Evolutionary conservation across 64 coral and sea anemone genomes (phyloP).

Genomic region (Montipora capricornis): DNA sequence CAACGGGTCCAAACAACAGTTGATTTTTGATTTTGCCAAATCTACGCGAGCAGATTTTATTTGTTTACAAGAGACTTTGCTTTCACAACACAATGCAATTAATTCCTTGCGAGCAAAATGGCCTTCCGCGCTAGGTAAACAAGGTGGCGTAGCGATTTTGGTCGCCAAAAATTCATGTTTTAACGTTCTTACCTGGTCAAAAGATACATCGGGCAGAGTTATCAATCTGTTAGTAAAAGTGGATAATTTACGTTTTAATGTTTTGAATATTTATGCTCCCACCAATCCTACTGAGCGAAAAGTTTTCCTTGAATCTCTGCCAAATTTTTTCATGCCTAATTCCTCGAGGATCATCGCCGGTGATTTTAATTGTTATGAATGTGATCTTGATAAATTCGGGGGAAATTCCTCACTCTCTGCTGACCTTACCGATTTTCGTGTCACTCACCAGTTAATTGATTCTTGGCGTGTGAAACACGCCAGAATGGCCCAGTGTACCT

Average conservation of each 20-base stretch:
- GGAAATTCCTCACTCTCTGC: background rate
- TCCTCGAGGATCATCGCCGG: background rate
- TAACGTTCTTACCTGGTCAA: background rate
- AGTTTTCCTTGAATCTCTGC: background rate
- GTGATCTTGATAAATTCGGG: background rate
- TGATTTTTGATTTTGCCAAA: background rate
- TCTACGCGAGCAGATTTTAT: no score
- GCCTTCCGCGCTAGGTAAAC: background rate
- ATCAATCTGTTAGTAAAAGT: background rate
- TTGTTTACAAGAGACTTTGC: background rate
- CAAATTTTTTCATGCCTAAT: background rate
- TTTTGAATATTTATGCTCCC: background rate
- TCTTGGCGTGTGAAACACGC: background rate
- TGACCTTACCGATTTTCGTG: slow-evolving; percentile 7
- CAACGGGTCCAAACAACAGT: no score
- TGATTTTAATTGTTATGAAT: slow-evolving; percentile 12
- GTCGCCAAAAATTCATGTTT: background rate
- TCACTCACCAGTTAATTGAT: slow-evolving; percentile 1
- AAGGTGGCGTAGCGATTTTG: slow-evolving; percentile 1
- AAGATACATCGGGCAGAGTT: background rate
- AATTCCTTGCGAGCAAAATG: background rate
- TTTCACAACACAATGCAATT: background rate
- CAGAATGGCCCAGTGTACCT: background rate
- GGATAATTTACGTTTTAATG: background rate
- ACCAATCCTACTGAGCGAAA: background rate